Percentiles rank a stretch among this genome's conserved stretches.
Conservation (phyloP, 2,888 invertebrate genomes). For the Torymus aiolomorphi region DNA sequence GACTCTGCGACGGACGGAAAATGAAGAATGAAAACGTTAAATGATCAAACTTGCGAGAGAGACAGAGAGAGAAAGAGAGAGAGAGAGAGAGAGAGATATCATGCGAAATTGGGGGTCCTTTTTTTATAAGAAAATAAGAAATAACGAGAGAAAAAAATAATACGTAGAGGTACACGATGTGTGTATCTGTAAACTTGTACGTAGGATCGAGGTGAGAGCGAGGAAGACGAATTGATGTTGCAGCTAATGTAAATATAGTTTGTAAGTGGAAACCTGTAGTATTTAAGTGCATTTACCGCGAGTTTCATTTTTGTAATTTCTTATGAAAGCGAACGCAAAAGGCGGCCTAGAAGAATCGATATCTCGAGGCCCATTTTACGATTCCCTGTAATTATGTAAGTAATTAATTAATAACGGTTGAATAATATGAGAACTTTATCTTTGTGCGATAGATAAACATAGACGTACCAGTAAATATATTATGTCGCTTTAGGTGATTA, state of each 20-base stretch:
- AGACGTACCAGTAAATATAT: neutral
- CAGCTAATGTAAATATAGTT: conserved; percentile 68
- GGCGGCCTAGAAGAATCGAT: conserved; percentile 20
- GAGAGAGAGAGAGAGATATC: too few relatives aligned
- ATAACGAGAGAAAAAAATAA: neutral
- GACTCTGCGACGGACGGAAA: conserved; percentile 27
- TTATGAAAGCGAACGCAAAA: conserved; percentile 28
- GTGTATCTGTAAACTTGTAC: conserved; percentile 11
- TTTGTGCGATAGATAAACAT: conserved; percentile 17
- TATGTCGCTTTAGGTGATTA: conserved; percentile 2
- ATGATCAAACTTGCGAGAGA: conserved; percentile 7
- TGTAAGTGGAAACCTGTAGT: conserved; percentile 60
- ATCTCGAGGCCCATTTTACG: conserved; percentile 33
- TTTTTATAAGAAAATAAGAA: conserved; percentile 14
- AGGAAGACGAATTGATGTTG: conserved; percentile 25
- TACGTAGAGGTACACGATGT: conserved; percentile 1
- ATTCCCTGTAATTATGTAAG: conserved; percentile 52
- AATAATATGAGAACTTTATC: conserved; percentile 37
- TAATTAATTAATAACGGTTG: conserved; percentile 34
- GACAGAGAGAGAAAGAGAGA: too few relatives aligned
- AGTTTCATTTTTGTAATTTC: conserved; percentile 32
- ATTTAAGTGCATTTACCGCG: conserved; percentile 45
- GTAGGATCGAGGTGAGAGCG: too few relatives aligned
- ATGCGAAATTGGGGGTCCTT: neutral
- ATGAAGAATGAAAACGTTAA: conserved; percentile 1